Conservation (phyloP, 2,888 invertebrate species). For the Conistra vaccinii region DNA sequence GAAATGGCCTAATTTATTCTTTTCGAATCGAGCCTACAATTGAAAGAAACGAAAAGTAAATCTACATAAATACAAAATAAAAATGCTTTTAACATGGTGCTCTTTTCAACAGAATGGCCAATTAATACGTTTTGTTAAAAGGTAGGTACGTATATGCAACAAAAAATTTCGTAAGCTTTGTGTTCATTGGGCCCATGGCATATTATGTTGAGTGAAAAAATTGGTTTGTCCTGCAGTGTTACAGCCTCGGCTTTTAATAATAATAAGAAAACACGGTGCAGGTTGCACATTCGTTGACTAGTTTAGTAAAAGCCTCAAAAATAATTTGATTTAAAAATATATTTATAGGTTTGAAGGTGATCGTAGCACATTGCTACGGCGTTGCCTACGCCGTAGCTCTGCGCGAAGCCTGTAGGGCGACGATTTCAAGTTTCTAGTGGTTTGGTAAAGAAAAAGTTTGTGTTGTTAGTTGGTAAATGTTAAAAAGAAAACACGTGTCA, state of each 20-base stretch:
- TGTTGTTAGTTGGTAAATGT: background rate
- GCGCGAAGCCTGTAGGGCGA: background rate
- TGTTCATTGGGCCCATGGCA: background rate
- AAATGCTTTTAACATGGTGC: constrained; percentile 28
- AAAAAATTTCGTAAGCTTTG: background rate
- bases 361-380: constrained; percentile 8
- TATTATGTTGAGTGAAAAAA: background rate
- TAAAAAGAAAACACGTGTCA: background rate
- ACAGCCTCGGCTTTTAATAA: background rate
- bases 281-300: background rate
- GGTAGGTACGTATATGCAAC: background rate
- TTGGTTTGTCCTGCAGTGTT: background rate
- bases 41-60: constrained; percentile 50
- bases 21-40: constrained; percentile 37
- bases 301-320: background rate
- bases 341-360: background rate
- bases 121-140: constrained; percentile 30
- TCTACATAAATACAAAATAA: constrained; percentile 46
- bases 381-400: background rate
- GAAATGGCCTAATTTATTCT: constrained; percentile 53
- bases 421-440: background rate
- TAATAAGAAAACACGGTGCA: background rate
- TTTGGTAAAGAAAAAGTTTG: background rate
- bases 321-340: background rate
- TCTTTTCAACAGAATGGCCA: constrained; percentile 13